Conservation (phyloP, 2,888 invertebrate species). For the Entomobrya multifasciata region DNA sequence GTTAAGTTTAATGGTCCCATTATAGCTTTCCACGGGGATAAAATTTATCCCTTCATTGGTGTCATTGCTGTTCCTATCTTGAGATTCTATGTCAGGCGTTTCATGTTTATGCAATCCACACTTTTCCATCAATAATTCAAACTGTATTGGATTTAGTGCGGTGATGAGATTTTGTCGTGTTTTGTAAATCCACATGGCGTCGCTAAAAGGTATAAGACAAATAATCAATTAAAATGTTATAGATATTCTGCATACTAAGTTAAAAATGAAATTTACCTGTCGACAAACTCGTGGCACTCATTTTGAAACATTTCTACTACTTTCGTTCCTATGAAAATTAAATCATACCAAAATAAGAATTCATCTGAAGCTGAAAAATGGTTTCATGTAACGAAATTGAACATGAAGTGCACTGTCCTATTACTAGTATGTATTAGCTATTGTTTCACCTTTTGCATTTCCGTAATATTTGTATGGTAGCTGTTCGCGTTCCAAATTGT, state of each 20-base stretch:
- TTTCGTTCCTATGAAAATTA: constrained; percentile 1
- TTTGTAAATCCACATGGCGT: constrained; percentile 75
- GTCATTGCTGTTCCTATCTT: not conserved
- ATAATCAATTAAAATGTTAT: not conserved
- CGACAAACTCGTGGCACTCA: constrained; percentile 56
- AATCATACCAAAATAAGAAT: not conserved
- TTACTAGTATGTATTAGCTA: not conserved
- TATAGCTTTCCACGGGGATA: constrained; percentile 18
- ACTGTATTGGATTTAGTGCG: constrained; percentile 76
- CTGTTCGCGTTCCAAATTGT: not conserved
- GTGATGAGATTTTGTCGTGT: constrained; percentile 68
- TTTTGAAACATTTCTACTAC: constrained; percentile 54
- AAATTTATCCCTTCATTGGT: constrained; percentile 30
- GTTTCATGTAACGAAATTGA: not conserved
- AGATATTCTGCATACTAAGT: too few species aligned
- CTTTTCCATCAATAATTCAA: constrained; percentile 76
- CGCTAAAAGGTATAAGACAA: constrained; percentile 55
- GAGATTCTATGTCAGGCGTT: constrained; percentile 43
- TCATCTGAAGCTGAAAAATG: not conserved
- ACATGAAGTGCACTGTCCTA: too few species aligned
- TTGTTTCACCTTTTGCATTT: constrained; percentile 37
- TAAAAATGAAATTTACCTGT: constrained; percentile 38
- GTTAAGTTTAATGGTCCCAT: constrained; percentile 20
- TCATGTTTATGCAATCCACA: constrained; percentile 67
- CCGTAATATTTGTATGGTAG: constrained; percentile 43